These are phyloP conservation scores for Trematomus loennbergii DNA, from an alignment of 2,113 vertebrate genomes.

Conservation along the genomic window DNA sequence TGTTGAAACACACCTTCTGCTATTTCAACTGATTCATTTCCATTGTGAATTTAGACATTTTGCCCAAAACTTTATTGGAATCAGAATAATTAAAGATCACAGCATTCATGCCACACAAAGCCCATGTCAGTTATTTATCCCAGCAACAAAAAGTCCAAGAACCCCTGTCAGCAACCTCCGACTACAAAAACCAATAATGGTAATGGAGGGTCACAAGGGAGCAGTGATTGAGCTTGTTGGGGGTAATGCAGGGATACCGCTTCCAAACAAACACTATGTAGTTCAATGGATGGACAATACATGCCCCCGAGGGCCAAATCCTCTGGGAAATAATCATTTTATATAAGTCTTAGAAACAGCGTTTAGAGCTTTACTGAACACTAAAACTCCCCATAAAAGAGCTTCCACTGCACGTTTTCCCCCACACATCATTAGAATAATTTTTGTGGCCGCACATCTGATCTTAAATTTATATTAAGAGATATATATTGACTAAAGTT, in stretches of 20 bases:
- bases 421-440: not conserved
- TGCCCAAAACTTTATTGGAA: not conserved
- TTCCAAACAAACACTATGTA: conserved; percentile 51
- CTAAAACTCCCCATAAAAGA: conserved; percentile 57
- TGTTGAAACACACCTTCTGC: not conserved
- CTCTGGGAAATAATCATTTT: conserved; percentile 57
- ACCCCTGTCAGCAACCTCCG: conserved; percentile 39
- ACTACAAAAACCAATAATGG: conserved; percentile 50
- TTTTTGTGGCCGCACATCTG: conserved; percentile 22
- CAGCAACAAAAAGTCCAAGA: conserved; percentile 27
- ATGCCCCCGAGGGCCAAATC: conserved; percentile 40
- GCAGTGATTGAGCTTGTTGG: conserved; percentile 45
- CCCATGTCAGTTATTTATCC: conserved; percentile 15
- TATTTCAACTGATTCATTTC: not conserved
- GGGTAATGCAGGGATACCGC: conserved; percentile 33
- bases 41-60: not conserved
- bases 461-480: conserved; percentile 29
- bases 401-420: conserved; percentile 40
- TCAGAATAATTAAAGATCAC: conserved; percentile 16
- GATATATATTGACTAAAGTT: conserved; percentile 40
- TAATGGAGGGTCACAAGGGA: conserved; percentile 59
- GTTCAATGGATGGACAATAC: conserved; percentile 51
- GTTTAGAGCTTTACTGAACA: conserved; percentile 58
- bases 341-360: conserved; percentile 52
- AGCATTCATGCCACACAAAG: conserved; percentile 1